These are phyloP conservation scores for Ephydatia muelleri DNA, from an alignment of 37 sponge, comb jelly and placozoan species.

Conservation along the genomic window DNA sequence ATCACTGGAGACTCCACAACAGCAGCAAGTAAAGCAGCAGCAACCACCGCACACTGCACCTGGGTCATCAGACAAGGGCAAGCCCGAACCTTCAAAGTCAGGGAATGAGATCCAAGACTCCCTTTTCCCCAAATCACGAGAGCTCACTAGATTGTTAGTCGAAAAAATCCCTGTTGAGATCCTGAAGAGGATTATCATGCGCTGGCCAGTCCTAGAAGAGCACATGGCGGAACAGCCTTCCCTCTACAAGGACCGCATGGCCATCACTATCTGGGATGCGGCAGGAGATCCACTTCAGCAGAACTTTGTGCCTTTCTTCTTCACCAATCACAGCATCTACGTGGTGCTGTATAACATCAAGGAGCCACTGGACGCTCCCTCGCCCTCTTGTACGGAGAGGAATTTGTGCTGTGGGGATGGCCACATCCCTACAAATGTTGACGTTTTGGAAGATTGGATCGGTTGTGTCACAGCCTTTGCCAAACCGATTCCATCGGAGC, in stretches of 20 bases:
- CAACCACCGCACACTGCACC: neutral
- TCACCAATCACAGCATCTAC: slow-evolving; percentile 49
- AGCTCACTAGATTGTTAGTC: slow-evolving; percentile 43
- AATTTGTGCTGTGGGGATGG: slow-evolving; percentile 37
- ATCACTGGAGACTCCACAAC: neutral
- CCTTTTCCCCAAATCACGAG: slow-evolving; percentile 3
- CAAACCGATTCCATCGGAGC: slow-evolving; percentile 27
- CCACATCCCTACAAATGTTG: slow-evolving; percentile 48
- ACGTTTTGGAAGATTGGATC: slow-evolving; percentile 62
- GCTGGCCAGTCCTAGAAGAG: slow-evolving; percentile 64
- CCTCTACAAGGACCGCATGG: slow-evolving; percentile 27
- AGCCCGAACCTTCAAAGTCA: neutral
- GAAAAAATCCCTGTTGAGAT: slow-evolving; percentile 65
- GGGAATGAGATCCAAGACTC: neutral
- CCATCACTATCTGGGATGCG: slow-evolving; percentile 56
- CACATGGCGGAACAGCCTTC: slow-evolving; percentile 5
- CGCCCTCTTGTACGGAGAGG: neutral
- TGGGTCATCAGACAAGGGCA: neutral
- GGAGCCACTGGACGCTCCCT: slow-evolving; percentile 16
- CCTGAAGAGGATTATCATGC: slow-evolving; percentile 52
- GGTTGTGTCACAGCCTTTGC: slow-evolving; percentile 40
- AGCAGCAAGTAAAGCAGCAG: neutral
- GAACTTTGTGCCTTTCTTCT: slow-evolving; percentile 69
- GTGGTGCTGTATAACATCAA: slow-evolving; percentile 43
- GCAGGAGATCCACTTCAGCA: slow-evolving; percentile 62